phyloP scores from a whole-genome alignment of 2,888 invertebrate species.

The Kuschelorhynchus macadamiae region DNA sequence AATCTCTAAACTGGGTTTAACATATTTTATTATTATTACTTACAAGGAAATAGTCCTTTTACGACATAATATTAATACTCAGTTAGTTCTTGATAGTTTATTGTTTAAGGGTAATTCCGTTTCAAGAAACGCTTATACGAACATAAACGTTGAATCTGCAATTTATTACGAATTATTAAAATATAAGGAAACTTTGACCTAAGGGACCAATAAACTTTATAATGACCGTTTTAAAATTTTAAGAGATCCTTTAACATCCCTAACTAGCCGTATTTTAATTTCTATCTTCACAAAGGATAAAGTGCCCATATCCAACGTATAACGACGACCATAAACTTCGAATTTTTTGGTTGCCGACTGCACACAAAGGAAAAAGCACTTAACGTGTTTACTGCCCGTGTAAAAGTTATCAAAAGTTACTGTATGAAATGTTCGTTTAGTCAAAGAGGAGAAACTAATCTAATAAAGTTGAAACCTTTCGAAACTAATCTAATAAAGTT shows the following conservation, averaged over 20 bases:
- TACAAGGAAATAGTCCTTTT: no score
- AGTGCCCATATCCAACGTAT: slow-evolving; percentile 29
- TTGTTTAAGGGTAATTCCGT: no score
- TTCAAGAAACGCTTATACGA: no score
- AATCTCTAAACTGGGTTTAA: no score
- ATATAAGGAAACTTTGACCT: slow-evolving; percentile 19
- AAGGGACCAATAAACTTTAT: neutral
- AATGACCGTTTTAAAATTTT: slow-evolving; percentile 3
- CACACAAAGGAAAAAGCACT: slow-evolving; percentile 46
- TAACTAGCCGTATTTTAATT: slow-evolving; percentile 46
- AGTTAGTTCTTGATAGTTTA: no score
- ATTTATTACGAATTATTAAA: slow-evolving; percentile 25
- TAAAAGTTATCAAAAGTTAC: slow-evolving; percentile 50
- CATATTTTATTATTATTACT: no score
- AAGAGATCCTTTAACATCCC: slow-evolving; percentile 13
- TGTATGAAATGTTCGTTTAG: slow-evolving; percentile 41
- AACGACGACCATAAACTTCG: slow-evolving; percentile 40
- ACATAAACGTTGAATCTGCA: no score
- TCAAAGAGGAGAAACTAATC: slow-evolving; percentile 36
- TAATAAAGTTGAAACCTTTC: slow-evolving; percentile 38
- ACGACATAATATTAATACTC: no score
- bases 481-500: slow-evolving; percentile 41
- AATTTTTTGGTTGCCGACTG: slow-evolving; percentile 32
- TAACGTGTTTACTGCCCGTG: slow-evolving; percentile 48
- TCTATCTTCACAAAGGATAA: slow-evolving; percentile 37